Evolutionary conservation across 2,113 vertebrate species (phyloP).

Genomic region (Macaca nemestrina): DNA sequence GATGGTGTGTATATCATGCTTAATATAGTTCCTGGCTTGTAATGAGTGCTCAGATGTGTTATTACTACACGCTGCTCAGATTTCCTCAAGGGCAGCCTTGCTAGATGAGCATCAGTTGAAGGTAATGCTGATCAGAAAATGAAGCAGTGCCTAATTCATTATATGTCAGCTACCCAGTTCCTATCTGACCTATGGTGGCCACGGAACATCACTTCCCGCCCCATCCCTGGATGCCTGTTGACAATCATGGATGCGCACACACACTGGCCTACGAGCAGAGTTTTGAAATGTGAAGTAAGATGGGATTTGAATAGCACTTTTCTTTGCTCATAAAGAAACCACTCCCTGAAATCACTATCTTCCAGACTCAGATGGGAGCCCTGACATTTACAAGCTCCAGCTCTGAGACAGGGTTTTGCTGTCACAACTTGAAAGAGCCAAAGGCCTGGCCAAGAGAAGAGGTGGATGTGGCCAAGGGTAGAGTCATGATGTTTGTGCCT

Average conservation of each 20-base stretch:
- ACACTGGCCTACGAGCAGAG: background rate
- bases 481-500: background rate
- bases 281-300: background rate
- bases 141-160: background rate
- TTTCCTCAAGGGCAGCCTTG: background rate
- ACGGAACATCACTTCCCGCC: background rate
- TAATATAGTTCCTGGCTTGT: background rate
- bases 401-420: background rate
- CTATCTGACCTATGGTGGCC: background rate
- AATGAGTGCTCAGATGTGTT: background rate
- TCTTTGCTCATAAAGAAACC: background rate
- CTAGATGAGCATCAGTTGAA: background rate
- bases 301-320: background rate
- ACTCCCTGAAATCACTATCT: background rate
- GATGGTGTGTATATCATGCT: background rate
- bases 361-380: background rate
- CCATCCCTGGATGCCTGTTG: background rate
- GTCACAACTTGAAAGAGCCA: slow-evolving; percentile 2
- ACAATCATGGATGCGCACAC: background rate
- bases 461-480: background rate
- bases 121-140: background rate
- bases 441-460: background rate
- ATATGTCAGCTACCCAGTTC: background rate
- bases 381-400: background rate
- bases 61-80: background rate